These are phyloP conservation scores for Copidosoma aretas DNA, from an alignment of 2,888 invertebrate genomes.

Conservation along the genomic window DNA sequence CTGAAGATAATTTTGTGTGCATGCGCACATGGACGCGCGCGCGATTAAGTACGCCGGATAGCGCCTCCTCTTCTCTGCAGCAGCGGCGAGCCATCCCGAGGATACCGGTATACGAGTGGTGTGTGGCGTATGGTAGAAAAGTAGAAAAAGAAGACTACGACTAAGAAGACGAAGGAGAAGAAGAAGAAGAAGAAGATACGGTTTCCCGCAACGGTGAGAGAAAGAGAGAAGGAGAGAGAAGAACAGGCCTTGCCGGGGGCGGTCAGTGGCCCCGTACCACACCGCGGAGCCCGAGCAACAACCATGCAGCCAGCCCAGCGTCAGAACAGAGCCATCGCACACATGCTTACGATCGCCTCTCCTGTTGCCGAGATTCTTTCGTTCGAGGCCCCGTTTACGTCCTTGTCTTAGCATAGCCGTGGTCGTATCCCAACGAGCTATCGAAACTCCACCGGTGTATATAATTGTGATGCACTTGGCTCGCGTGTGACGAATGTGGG, in stretches of 20 bases:
- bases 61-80: background rate
- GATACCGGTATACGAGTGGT: conserved; percentile 4
- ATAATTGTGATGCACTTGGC: too few relatives aligned
- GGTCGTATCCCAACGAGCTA: too few relatives aligned
- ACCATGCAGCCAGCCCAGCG: too few relatives aligned
- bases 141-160: conserved; percentile 5
- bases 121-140: conserved; percentile 1
- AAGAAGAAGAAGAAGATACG: conserved; percentile 7
- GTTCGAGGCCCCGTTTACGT: too few relatives aligned
- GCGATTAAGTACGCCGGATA: conserved; percentile 19
- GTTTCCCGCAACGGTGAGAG: conserved; percentile 2
- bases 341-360: too few relatives aligned
- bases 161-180: background rate
- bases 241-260: conserved; percentile 59
- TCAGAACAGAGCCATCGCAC: too few relatives aligned
- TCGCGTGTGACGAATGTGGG: too few relatives aligned
- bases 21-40: background rate
- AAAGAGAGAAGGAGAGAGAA: conserved; percentile 18
- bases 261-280: conserved; percentile 58
- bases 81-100: background rate
- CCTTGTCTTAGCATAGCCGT: too few relatives aligned
- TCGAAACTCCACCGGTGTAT: too few relatives aligned
- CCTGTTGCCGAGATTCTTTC: too few relatives aligned
- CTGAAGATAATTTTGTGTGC: background rate
- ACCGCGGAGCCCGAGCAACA: too few relatives aligned